These are phyloP conservation scores for Rhagonycha fulva DNA, from an alignment of 2,888 invertebrate genomes.

Conservation along the genomic window DNA sequence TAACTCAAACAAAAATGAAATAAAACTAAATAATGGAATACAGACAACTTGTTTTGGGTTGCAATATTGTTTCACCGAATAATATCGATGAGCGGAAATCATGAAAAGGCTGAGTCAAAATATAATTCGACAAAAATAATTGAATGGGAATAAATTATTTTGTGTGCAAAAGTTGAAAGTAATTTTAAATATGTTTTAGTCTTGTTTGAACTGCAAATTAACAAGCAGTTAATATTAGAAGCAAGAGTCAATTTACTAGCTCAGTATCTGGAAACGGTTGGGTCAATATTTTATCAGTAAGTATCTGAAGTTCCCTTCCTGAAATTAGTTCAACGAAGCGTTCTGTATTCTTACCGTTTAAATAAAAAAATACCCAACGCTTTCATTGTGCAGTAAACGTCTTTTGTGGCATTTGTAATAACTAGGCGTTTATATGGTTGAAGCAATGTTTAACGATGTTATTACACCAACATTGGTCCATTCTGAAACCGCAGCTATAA, in stretches of 20 bases:
- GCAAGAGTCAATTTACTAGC: constrained; percentile 12
- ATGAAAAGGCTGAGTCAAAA: not conserved
- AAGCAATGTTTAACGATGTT: constrained; percentile 29
- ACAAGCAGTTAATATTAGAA: not conserved
- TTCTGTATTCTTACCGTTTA: constrained; percentile 6
- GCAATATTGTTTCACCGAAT: not conserved
- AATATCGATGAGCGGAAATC: not conserved
- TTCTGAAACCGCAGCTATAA: constrained; percentile 26
- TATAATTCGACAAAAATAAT: not conserved
- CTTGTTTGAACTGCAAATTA: constrained; percentile 1
- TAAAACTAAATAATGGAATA: not conserved
- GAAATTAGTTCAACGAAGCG: constrained; percentile 1
- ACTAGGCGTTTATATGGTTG: constrained; percentile 21
- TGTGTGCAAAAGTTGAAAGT: not conserved
- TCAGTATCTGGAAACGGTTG: constrained; percentile 6
- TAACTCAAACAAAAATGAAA: not conserved
- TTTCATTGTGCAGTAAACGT: constrained; percentile 25
- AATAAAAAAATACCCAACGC: constrained; percentile 5
- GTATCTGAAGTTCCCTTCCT: constrained; percentile 18
- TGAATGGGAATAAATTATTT: not conserved
- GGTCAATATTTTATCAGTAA: constrained; percentile 23
- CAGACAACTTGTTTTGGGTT: not conserved
- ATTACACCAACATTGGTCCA: constrained; percentile 28
- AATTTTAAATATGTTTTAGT: not conserved
- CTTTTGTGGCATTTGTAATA: constrained; percentile 23